Base-by-base conservation (phyloP, 2,888 invertebrate species). In the Cosmopolites sordidus region DNA sequence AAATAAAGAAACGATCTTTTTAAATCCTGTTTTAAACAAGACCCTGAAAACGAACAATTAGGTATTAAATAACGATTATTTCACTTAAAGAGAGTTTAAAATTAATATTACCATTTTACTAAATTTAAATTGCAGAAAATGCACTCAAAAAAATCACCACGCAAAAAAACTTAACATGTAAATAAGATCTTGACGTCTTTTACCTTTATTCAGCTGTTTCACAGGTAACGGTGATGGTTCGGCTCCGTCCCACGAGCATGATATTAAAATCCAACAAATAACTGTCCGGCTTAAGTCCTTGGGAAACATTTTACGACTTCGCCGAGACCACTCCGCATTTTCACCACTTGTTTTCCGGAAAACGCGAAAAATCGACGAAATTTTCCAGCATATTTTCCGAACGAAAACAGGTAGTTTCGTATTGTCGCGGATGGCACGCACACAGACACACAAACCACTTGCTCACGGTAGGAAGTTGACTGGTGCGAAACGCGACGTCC, bases 161-260 rank as follows among this genome's bases (percentile, higher is more conserved):
- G 22, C 22, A 8, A 22, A 8, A 22, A 22, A 22, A 3, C 22
- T 8, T n/a, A n/a, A n/a, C n/a, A n/a, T n/a, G n/a, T n/a, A n/a
- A n/a, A 22, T 22, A 22, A 22, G 8, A 22, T 5, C 22, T 22
- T 22, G 22, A 22, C n/a, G n/a, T 22, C 12, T 9, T 43, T 45
- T 55, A 55, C 55, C 55, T 51, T 51, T 29, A 48, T 40, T 51
- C 43, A 51, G 29, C 48, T 42, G 56, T 52, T 52, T 56, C 18
- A 56, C 51, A 38, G 56, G 56, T 56, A 56, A 56, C 56, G 56
- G 56, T 56, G 56, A 56, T 45, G 56, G 48, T 37, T 52, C 42
- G 48, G 39, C 56, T 46, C 42, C 54, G 44, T 56, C 56, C 56
- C 56, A 56, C 56, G 51, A 48, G 15, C 56, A 48, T 39, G 38